Percentiles rank a stretch among this genome's conserved stretches.
Conservation (phyloP, 2,113 vertebrate species). For the Hiodon tergisus region DNA sequence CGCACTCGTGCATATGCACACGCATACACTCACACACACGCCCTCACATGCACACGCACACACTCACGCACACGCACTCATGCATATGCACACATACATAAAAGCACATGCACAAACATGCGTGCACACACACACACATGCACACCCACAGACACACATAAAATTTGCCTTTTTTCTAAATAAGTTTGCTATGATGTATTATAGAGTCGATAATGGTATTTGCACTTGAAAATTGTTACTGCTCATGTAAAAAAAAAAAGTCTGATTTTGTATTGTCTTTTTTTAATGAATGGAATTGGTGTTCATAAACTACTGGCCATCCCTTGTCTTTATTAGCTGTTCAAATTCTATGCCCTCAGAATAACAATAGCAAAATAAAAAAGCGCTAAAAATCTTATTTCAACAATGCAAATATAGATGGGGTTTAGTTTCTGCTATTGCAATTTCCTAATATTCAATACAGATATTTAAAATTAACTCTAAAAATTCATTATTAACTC, state of each 20-base stretch:
- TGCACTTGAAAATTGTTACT: conserved; percentile 96
- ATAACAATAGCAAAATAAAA: background rate
- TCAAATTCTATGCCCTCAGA: background rate
- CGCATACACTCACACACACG: too few species aligned
- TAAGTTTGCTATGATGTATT: conserved; percentile 69
- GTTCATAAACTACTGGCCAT: conserved; percentile 61
- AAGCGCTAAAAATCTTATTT: background rate
- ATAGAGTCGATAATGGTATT: conserved; percentile 90
- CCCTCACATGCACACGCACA: too few species aligned
- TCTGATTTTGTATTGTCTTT: conserved; percentile 98
- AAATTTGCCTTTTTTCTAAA: conserved; percentile 50
- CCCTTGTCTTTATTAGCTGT: conserved; percentile 46
- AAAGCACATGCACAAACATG: too few species aligned
- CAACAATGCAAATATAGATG: too few species aligned
- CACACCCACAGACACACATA: conserved; percentile 12
- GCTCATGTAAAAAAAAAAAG: conserved; percentile 89
- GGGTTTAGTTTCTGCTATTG: too few species aligned
- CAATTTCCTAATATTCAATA: too few species aligned
- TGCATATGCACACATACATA: too few species aligned
- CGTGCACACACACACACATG: too few species aligned
- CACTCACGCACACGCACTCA: too few species aligned
- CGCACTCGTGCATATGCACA: too few species aligned
- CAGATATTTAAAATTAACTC: too few species aligned
- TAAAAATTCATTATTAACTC: too few species aligned
- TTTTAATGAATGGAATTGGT: conserved; percentile 80